Evolutionary conservation across 2,113 vertebrate species (phyloP).

Genomic region (Gambusia holbrooki): DNA sequence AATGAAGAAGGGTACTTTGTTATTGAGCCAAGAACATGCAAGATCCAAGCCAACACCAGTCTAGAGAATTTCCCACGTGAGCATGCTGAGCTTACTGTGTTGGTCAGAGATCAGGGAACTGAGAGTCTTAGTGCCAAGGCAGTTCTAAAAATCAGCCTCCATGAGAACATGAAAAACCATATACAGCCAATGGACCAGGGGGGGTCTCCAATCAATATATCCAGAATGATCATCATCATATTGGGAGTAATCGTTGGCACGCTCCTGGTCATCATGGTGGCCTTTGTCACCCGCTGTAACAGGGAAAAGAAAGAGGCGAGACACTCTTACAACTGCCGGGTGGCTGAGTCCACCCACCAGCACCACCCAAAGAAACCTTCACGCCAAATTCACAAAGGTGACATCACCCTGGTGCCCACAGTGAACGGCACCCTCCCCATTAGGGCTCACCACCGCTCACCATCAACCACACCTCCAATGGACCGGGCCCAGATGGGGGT

Average conservation of each 20-base stretch:
- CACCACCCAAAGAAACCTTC: conserved; percentile 94
- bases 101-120: conserved; percentile 90
- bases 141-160: conserved; percentile 84
- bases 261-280: conserved; percentile 92
- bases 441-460: conserved; percentile 92
- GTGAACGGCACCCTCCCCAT: conserved; percentile 94
- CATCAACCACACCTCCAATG: conserved; percentile 88
- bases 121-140: conserved; percentile 90
- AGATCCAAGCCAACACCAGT: conserved; percentile 90
- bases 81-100: conserved; percentile 83
- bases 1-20: conserved; percentile 89
- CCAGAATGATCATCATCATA: conserved; percentile 92
- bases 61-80: conserved; percentile 83
- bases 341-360: conserved; percentile 94
- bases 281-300: conserved; percentile 90
- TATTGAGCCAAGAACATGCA: conserved; percentile 90
- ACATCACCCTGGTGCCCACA: conserved; percentile 94
- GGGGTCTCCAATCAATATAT: conserved; percentile 82
- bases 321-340: conserved; percentile 94
- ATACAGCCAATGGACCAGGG: conserved; percentile 78
- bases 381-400: conserved; percentile 95
- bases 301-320: conserved; percentile 93
- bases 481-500: conserved; percentile 93
- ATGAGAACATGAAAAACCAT: conserved; percentile 84
- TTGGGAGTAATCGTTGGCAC: conserved; percentile 88